These are phyloP conservation scores for Sorex fumeus DNA, from an alignment of 2,113 vertebrate genomes.

Conservation along the genomic window DNA sequence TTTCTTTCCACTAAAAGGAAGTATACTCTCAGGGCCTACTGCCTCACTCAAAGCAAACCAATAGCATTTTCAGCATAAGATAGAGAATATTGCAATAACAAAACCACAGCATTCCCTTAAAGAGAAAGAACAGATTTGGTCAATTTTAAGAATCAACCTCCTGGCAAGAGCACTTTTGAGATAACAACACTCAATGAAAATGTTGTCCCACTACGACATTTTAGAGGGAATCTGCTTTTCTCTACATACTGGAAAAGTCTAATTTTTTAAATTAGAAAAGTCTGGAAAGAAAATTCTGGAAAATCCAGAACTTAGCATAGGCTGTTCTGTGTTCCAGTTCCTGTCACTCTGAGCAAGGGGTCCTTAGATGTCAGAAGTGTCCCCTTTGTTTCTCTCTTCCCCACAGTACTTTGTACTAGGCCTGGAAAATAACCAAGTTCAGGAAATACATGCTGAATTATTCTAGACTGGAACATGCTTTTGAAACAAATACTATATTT, in stretches of 20 bases:
- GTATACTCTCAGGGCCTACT: neutral
- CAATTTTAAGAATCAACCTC: constrained; percentile 6
- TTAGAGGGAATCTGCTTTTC: constrained; percentile 33
- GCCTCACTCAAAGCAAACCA: constrained; percentile 37
- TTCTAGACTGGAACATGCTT: constrained; percentile 3
- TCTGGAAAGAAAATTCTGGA: neutral
- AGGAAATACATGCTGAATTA: constrained; percentile 5
- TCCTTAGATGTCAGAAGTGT: neutral
- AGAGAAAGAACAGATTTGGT: neutral
- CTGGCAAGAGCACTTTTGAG: neutral
- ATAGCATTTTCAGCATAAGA: neutral
- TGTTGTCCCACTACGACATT: neutral
- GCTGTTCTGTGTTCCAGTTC: neutral
- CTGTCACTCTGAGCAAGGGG: neutral
- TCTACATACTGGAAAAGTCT: constrained; percentile 28
- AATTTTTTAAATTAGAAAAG: too few relatives aligned
- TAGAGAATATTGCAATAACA: neutral
- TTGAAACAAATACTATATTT: constrained; percentile 45
- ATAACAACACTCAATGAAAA: constrained; percentile 15
- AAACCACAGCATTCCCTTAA: neutral
- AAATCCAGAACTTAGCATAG: neutral
- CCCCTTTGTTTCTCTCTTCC: neutral
- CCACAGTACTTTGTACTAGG: neutral
- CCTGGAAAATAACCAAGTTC: neutral
- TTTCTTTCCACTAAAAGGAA: constrained; percentile 32